Evolutionary conservation across 2,113 vertebrate species (phyloP).

Genomic region (Quiscalus mexicanus): DNA sequence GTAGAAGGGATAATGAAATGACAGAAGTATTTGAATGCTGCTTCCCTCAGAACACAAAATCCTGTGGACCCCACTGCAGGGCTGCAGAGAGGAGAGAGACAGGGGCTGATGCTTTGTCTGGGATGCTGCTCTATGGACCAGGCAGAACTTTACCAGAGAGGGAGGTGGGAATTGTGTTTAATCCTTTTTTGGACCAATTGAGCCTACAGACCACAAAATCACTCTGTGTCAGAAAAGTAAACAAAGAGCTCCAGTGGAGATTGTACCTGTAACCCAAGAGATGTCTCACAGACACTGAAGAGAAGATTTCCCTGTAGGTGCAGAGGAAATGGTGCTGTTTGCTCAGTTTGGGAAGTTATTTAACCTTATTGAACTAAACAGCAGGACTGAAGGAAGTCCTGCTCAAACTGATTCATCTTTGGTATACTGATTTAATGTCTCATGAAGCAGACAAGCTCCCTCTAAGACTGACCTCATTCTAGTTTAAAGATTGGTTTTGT

Average conservation of each 20-base stretch:
- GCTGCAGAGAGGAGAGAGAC: neutral
- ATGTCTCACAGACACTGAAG: accelerated
- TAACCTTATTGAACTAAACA: neutral
- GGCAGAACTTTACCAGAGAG: neutral
- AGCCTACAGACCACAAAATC: neutral
- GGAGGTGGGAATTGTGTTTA: neutral
- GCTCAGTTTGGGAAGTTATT: neutral
- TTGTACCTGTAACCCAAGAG: neutral
- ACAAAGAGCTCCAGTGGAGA: neutral
- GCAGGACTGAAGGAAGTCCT: neutral
- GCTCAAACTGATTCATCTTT: neutral
- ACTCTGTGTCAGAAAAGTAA: neutral
- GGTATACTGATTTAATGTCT: neutral
- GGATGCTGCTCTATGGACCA: neutral
- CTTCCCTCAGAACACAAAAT: neutral
- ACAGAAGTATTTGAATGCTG: neutral
- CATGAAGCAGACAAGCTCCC: neutral
- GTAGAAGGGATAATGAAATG: neutral
- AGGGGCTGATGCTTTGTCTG: neutral
- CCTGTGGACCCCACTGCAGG: neutral
- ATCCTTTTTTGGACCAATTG: neutral
- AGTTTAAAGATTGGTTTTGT: neutral
- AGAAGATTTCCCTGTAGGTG: neutral
- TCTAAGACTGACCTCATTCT: neutral
- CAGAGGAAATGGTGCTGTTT: neutral